A percentile compares a stretch with the other conserved stretches of the same genome.
Evolutionary conservation across 2,113 vertebrate genomes (phyloP).

Genomic region (Podocnemis expansa): DNA sequence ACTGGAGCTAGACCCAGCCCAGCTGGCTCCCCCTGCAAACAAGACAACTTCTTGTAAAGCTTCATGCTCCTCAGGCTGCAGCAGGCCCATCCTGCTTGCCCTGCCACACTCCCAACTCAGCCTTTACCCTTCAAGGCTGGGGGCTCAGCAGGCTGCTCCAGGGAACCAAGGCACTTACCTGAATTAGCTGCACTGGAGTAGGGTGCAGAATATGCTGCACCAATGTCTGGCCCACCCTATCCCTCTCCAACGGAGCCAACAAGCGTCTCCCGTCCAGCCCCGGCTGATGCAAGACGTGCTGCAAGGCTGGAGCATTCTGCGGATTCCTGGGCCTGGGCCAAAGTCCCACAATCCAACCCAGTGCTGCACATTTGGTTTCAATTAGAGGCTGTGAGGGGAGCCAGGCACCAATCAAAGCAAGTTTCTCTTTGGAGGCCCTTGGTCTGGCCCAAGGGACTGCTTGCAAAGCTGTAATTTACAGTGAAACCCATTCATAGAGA

Average conservation of each 20-base stretch:
- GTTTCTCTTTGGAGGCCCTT: conserved; percentile 79
- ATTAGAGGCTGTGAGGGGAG: conserved; percentile 82
- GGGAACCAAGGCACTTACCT: rapidly evolving
- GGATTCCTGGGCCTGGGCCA: conserved; percentile 85
- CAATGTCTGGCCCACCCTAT: background rate
- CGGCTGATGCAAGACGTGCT: conserved; percentile 89
- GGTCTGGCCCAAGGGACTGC: conserved; percentile 75
- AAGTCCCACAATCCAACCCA: conserved; percentile 91
- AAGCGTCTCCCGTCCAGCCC: no score
- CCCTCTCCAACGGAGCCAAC: no score
- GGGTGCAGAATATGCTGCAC: background rate
- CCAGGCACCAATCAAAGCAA: conserved; percentile 79
- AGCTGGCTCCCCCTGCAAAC: background rate
- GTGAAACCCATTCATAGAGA: conserved; percentile 80
- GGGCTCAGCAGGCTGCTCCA: no score
- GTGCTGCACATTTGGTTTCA: conserved; percentile 91
- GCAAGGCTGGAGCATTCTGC: conserved; percentile 84
- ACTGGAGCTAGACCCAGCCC: no score
- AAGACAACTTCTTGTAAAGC: background rate
- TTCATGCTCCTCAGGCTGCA: no score
- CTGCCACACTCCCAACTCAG: background rate
- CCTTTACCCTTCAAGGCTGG: rapidly evolving
- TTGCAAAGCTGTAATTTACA: conserved; percentile 79
- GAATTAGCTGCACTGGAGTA: background rate
- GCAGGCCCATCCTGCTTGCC: no score